These are phyloP conservation scores for Glaucopsyche alexis DNA, from an alignment of 2,888 invertebrate genomes.

Conservation along the genomic window DNA sequence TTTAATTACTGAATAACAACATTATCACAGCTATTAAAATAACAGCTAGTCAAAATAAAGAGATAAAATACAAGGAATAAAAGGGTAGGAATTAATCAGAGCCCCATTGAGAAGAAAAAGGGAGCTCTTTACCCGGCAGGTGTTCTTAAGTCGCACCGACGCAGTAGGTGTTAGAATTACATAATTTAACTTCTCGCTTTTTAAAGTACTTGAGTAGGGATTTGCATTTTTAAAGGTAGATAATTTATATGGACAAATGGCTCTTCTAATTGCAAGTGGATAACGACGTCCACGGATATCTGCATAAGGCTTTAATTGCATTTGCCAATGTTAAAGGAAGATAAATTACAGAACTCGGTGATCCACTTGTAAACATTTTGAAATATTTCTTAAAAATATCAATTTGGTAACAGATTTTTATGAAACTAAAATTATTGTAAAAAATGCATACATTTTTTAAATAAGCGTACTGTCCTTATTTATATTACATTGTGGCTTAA, in stretches of 20 bases:
- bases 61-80: not conserved
- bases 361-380: too few species aligned
- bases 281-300: slow-evolving; percentile 5
- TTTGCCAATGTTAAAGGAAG: not conserved
- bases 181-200: slow-evolving; percentile 52
- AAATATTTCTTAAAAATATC: too few species aligned
- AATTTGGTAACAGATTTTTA: too few species aligned
- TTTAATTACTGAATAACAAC: not conserved
- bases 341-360: not conserved
- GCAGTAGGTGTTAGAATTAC: slow-evolving; percentile 57
- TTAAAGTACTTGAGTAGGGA: slow-evolving; percentile 7
- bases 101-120: slow-evolving; percentile 35
- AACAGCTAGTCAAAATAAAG: not conserved
- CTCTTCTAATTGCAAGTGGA: not conserved
- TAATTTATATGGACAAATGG: not conserved
- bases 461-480: too few species aligned
- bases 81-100: slow-evolving; percentile 16
- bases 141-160: slow-evolving; percentile 40
- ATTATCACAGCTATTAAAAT: too few species aligned
- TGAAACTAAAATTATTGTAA: too few species aligned
- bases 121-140: slow-evolving; percentile 37
- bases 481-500: too few species aligned
- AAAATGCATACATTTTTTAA: too few species aligned
- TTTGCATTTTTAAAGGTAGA: slow-evolving; percentile 5
- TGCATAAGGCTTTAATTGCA: not conserved